phyloP scores from a whole-genome alignment of 2,113 vertebrate species.

The Varanus komodoensis region DNA sequence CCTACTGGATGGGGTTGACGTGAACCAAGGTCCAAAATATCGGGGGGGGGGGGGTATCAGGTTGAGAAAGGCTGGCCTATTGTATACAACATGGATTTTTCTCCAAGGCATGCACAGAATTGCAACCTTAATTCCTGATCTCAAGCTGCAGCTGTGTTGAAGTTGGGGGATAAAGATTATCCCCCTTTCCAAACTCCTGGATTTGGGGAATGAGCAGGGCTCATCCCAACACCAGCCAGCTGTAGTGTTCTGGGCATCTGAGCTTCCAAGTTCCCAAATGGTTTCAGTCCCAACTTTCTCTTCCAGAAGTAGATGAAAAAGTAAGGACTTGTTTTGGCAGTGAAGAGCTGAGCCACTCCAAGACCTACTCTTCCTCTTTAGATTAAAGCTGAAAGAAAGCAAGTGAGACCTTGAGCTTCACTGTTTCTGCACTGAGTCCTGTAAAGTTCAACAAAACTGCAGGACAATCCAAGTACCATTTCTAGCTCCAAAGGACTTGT shows the following conservation, averaged over 20 bases:
- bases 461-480: not conserved
- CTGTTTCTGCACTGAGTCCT: not conserved
- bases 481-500: not conserved
- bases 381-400: not conserved
- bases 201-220: not conserved
- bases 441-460: not conserved
- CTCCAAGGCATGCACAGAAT: not conserved
- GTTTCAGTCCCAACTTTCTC: not conserved
- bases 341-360: not conserved
- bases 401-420: accelerated
- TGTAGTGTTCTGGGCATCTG: not conserved
- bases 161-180: not conserved
- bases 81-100: not conserved
- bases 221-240: not conserved
- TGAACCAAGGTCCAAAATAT: too few relatives aligned
- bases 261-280: not conserved
- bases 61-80: not conserved
- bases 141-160: not conserved
- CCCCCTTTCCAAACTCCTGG: not conserved
- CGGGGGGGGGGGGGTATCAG: too few relatives aligned
- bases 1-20: too few relatives aligned
- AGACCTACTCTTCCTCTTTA: not conserved
- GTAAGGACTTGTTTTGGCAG: not conserved
- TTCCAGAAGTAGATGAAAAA: not conserved
- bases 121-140: not conserved